These are phyloP conservation scores for Drosophila algonquin DNA, from an alignment of 2,888 invertebrate genomes.

Conservation along the genomic window DNA sequence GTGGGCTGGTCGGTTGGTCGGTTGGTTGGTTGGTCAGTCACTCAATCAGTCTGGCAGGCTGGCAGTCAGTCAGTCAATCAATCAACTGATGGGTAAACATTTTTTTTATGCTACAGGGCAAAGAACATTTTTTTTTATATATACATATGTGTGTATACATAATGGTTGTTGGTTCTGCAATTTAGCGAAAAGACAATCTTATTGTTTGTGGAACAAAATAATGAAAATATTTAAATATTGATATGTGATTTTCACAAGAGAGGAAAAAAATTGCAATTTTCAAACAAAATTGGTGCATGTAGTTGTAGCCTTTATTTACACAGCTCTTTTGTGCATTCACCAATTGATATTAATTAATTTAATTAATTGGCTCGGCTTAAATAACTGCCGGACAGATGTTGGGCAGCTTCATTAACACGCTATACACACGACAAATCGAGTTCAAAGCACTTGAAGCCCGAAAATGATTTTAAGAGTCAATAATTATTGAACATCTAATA, in stretches of 20 bases:
- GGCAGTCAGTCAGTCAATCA: constrained; percentile 51
- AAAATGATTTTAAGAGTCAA: constrained; percentile 4
- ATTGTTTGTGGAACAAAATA: constrained; percentile 49
- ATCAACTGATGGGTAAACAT: constrained; percentile 48
- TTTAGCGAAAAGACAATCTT: constrained; percentile 59
- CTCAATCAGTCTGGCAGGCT: constrained; percentile 30
- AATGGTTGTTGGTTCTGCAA: constrained; percentile 35
- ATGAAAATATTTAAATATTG: constrained; percentile 59
- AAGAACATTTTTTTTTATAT: constrained; percentile 37
- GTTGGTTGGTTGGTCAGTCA: constrained; percentile 36
- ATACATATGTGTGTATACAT: constrained; percentile 18
- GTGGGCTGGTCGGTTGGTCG: constrained; percentile 22
- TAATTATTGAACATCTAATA: background rate
- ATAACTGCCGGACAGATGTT: constrained; percentile 47
- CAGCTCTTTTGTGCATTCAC: constrained; percentile 32
- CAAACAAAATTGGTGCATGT: constrained; percentile 42
- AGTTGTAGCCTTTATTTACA: constrained; percentile 49
- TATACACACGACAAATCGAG: constrained; percentile 19
- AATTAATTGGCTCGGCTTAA: constrained; percentile 68
- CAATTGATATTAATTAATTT: constrained; percentile 73
- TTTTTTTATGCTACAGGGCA: constrained; percentile 8
- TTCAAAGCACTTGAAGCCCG: constrained; percentile 30
- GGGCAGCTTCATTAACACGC: constrained; percentile 47
- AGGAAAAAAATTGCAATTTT: constrained; percentile 31
- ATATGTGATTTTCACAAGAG: constrained; percentile 22